Conservation (phyloP, 64 coral and sea anemone genomes). For the Acropora yongei region DNA sequence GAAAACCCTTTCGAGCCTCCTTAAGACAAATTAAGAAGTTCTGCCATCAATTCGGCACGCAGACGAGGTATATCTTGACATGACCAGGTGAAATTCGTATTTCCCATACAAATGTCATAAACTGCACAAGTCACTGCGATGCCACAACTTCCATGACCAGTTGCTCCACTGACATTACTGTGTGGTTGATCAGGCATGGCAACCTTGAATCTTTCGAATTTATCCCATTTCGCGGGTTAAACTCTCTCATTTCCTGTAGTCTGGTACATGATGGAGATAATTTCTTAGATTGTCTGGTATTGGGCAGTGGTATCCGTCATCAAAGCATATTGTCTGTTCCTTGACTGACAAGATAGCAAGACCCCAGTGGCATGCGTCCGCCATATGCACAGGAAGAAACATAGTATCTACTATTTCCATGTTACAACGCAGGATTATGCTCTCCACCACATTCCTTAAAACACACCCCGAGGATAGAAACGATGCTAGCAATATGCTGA, state of each 20-base stretch:
- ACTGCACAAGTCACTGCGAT: not conserved
- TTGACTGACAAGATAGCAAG: not conserved
- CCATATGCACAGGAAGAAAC: slow-evolving; percentile 35
- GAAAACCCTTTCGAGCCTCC: no score
- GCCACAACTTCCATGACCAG: not conserved
- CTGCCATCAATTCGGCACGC: not conserved
- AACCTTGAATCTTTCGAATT: slow-evolving; percentile 1
- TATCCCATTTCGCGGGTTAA: not conserved
- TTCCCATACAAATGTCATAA: not conserved
- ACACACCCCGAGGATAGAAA: not conserved
- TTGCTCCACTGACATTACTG: not conserved
- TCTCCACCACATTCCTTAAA: no score
- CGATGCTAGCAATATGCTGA: not conserved
- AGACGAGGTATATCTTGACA: not conserved
- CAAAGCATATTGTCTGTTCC: not conserved
- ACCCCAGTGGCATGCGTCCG: not conserved
- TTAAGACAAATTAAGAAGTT: slow-evolving; percentile 5
- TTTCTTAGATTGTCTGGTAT: not conserved
- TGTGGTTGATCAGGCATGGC: slow-evolving; percentile 3
- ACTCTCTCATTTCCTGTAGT: not conserved
- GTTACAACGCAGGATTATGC: not conserved
- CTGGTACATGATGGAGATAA: not conserved
- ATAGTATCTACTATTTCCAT: not conserved
- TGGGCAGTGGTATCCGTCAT: not conserved
- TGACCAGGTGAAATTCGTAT: not conserved